phyloP scores from a whole-genome alignment of 2,888 invertebrate genomes.

The Meandrusa payeni region DNA sequence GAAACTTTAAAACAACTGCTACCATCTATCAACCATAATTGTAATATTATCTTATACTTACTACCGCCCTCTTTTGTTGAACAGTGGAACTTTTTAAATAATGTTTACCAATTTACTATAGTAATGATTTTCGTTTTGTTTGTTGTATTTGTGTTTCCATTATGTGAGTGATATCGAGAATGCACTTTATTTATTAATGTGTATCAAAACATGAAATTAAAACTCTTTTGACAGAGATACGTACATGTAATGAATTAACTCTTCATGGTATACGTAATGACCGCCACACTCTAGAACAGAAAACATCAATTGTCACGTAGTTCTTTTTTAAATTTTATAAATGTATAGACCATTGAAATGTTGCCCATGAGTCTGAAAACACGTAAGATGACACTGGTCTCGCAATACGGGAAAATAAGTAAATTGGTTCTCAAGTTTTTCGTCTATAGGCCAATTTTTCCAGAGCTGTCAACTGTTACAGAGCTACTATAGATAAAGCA shows the following conservation, averaged over 20 bases:
- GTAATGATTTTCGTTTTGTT: too few species aligned
- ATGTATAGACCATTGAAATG: conserved; percentile 40
- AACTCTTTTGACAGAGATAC: too few species aligned
- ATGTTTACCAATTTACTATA: too few species aligned
- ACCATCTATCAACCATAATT: conserved; percentile 19
- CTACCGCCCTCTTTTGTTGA: conserved; percentile 16
- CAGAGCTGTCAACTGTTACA: conserved; percentile 30
- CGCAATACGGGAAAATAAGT: conserved; percentile 57
- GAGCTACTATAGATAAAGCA: conserved; percentile 6
- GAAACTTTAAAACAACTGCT: neutral
- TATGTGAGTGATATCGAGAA: too few species aligned
- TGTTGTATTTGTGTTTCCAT: too few species aligned
- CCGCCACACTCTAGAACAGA: too few species aligned
- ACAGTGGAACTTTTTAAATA: conserved; percentile 6
- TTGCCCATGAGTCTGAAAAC: conserved; percentile 69
- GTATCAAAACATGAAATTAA: too few species aligned
- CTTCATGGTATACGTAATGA: too few species aligned
- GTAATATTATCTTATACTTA: neutral
- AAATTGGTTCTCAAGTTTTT: conserved; percentile 52
- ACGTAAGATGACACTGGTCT: conserved; percentile 59
- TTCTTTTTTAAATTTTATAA: too few species aligned
- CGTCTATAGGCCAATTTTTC: conserved; percentile 31
- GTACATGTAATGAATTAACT: too few species aligned
- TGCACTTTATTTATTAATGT: too few species aligned
- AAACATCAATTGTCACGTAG: too few species aligned